Base-by-base conservation (phyloP, 2,113 vertebrate genomes). In the Rhinopomastus cyanomelas region DNA sequence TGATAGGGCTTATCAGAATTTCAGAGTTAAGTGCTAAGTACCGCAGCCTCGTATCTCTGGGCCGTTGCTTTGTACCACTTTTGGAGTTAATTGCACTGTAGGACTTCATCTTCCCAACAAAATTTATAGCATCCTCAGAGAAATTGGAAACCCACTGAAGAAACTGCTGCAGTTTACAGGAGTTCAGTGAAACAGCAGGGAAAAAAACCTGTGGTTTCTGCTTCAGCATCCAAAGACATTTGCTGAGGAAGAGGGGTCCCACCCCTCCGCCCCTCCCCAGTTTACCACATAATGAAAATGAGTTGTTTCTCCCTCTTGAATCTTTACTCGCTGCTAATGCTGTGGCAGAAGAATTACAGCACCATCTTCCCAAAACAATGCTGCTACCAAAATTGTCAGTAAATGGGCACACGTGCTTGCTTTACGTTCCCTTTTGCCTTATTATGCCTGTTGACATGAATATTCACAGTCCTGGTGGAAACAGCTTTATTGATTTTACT, bases 1-100 rank as follows among this genome's bases (percentile, higher is more conserved):
- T 98, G 98, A 98, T 98, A 97, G 97, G 97, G 97, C 98, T 98
- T 98, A 98, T 97, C 98, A 97, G 96, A 88, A 89, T 96, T 97
- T 96, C 97, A 81, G 97, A 97, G 96, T 94, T 97, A 97, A 97
- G 98, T 97, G 97, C 98, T 98, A 98, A 98, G 98, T 97, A 97
- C 97, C 97, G 95, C 96, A 97, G 97, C 96, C 97, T 71, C 36
- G 97, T 98, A 98, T 98, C 97, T 96, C 95, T 39, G 5, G 20
- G 94, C 97, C 94, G 61, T 97, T 97, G 96, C 97, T 97, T 96
- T 97, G 97, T 95, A 97, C 97, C 95, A 96, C 98, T 98, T 97
- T 97, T 84, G 89, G 95, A 98, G 97, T 98, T 98, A 98, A 97
- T 97, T 97, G 97, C 66, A 76, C 94, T 89, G 88, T 72, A 94